Conservation (phyloP, 2,888 invertebrate genomes). For the Pilophorus perplexus region DNA sequence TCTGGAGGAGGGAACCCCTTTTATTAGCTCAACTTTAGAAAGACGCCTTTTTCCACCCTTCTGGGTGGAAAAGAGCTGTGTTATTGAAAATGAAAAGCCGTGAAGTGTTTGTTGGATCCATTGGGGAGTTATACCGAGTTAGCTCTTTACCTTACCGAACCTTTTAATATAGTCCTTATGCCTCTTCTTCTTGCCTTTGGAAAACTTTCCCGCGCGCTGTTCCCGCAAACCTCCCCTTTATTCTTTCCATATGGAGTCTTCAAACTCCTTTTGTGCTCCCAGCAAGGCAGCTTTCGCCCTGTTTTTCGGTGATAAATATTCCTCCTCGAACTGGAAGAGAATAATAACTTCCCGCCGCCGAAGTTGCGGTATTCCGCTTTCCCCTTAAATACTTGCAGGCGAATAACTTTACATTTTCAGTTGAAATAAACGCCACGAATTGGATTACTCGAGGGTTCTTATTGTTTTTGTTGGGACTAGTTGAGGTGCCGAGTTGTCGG, state of each 20-base stretch:
- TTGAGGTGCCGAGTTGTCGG: no score
- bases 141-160: slow-evolving; percentile 32
- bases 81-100: slow-evolving; percentile 40
- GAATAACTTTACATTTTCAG: no score
- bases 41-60: slow-evolving; percentile 2
- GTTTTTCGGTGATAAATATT: slow-evolving; percentile 4
- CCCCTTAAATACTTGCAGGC: no score
- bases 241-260: slow-evolving; percentile 22
- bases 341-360: slow-evolving; percentile 12
- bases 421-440: no score
- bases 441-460: no score
- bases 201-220: slow-evolving; percentile 7
- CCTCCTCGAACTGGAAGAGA: slow-evolving; percentile 3
- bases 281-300: slow-evolving; percentile 1
- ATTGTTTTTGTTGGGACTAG: no score
- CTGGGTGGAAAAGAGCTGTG: no score
- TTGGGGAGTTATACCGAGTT: slow-evolving; percentile 34
- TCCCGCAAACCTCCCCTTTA: slow-evolving; percentile 17
- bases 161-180: slow-evolving; percentile 31
- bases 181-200: background rate
- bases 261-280: slow-evolving; percentile 16
- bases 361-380: no score
- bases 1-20: background rate
- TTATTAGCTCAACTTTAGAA: slow-evolving; percentile 38
- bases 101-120: slow-evolving; percentile 39